Evolutionary conservation across 2,888 invertebrate species (phyloP).

Genomic region (Diachrysia chrysitis): DNA sequence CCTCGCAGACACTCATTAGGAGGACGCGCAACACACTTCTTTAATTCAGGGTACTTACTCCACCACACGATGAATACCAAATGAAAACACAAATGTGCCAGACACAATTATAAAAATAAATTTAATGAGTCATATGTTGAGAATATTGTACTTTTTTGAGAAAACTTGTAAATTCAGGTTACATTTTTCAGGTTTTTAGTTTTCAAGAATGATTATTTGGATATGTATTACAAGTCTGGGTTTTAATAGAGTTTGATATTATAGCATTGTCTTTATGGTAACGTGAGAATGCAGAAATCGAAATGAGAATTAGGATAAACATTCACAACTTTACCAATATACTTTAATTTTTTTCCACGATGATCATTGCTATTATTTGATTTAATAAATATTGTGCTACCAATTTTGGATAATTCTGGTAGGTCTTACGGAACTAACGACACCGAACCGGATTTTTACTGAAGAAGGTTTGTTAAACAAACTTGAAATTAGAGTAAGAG

Average conservation of each 20-base stretch:
- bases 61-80: conserved; percentile 30
- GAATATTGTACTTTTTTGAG: neutral
- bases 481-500: no score
- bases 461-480: no score
- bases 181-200: conserved; percentile 11
- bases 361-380: no score
- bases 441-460: no score
- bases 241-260: neutral
- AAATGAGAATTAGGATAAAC: no score
- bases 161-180: neutral
- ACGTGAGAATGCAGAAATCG: no score
- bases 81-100: conserved; percentile 27
- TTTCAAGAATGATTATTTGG: neutral
- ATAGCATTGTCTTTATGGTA: no score
- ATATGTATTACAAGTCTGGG: neutral
- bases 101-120: conserved; percentile 1
- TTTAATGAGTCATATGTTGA: conserved; percentile 25
- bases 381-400: no score
- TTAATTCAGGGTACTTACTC: conserved; percentile 54
- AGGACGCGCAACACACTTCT: conserved; percentile 53
- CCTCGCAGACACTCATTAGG: conserved; percentile 56
- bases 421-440: no score
- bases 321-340: no score
- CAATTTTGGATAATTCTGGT: no score
- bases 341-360: no score